These are phyloP conservation scores for Oceanites oceanicus DNA, from an alignment of 2,113 vertebrate species.

Conservation along the genomic window DNA sequence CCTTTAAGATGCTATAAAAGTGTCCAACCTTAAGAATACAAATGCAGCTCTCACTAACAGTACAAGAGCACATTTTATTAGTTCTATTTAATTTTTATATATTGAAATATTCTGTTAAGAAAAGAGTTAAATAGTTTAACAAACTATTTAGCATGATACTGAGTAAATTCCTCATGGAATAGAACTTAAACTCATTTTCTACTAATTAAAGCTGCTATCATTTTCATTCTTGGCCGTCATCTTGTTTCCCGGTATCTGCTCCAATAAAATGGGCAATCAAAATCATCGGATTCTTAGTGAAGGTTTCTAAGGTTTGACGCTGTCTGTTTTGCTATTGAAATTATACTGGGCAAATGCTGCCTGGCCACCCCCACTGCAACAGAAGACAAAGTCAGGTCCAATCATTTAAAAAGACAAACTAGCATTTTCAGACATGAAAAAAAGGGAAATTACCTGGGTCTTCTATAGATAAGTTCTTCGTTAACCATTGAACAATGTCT, in stretches of 20 bases:
- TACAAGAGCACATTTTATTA: background rate
- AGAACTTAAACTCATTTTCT: background rate
- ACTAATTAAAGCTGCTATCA: background rate
- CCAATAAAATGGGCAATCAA: background rate
- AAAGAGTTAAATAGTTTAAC: background rate
- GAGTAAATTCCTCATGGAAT: background rate
- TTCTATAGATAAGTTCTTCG: slow-evolving; percentile 95
- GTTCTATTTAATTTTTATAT: background rate
- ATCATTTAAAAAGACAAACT: background rate
- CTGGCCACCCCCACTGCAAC: background rate
- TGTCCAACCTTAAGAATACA: background rate
- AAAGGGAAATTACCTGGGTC: slow-evolving; percentile 88
- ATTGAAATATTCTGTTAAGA: background rate
- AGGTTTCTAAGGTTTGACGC: background rate
- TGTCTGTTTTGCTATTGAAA: background rate
- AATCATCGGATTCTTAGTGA: background rate
- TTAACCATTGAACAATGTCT: slow-evolving; percentile 97
- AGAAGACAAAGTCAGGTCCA: background rate
- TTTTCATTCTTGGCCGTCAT: background rate
- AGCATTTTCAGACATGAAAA: background rate
- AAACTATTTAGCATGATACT: background rate
- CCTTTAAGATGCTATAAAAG: background rate
- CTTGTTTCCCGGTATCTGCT: background rate
- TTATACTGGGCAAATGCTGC: background rate
- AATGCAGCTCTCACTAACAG: background rate